Conservation (phyloP, 2,888 invertebrate genomes). For the Amphipyra berbera region DNA sequence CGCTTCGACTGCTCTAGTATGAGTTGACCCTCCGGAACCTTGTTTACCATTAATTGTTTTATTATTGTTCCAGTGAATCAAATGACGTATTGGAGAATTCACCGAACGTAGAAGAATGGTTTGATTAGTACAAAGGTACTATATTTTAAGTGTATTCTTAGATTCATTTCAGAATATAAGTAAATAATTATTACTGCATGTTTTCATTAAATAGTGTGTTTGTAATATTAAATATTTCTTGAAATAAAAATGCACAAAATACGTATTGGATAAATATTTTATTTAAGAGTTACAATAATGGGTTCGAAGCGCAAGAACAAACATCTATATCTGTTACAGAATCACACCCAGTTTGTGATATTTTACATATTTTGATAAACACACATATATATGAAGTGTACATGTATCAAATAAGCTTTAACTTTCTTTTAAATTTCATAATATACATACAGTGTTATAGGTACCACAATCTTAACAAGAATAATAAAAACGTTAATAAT, state of each 20-base stretch:
- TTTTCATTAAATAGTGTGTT: constrained; percentile 8
- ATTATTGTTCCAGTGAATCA: constrained; percentile 92
- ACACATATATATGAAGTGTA: constrained; percentile 73
- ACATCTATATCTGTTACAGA: constrained; percentile 79
- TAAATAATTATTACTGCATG: constrained; percentile 31
- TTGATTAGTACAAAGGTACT: constrained; percentile 79
- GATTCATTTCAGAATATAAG: constrained; percentile 25
- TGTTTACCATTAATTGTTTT: constrained; percentile 17
- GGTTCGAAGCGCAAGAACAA: constrained; percentile 84
- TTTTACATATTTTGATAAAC: constrained; percentile 77
- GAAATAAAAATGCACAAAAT: constrained; percentile 66
- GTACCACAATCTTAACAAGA: constrained; percentile 78
- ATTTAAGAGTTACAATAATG: constrained; percentile 87
- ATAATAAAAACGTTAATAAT: constrained; percentile 76
- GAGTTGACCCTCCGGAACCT: too few species aligned
- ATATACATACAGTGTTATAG: constrained; percentile 80
- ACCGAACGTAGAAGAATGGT: constrained; percentile 95
- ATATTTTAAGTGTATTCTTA: constrained; percentile 40
- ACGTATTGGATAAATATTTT: constrained; percentile 87
- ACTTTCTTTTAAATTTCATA: constrained; percentile 76
- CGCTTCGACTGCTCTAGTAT: too few species aligned
- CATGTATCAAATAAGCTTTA: constrained; percentile 76
- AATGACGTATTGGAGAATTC: constrained; percentile 96
- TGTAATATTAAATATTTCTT: constrained; percentile 34
- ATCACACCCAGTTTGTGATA: constrained; percentile 77